These are phyloP conservation scores for Triplophysa yarkandensis DNA, from an alignment of 2,797 vertebrate genomes.

Conservation along the genomic window DNA sequence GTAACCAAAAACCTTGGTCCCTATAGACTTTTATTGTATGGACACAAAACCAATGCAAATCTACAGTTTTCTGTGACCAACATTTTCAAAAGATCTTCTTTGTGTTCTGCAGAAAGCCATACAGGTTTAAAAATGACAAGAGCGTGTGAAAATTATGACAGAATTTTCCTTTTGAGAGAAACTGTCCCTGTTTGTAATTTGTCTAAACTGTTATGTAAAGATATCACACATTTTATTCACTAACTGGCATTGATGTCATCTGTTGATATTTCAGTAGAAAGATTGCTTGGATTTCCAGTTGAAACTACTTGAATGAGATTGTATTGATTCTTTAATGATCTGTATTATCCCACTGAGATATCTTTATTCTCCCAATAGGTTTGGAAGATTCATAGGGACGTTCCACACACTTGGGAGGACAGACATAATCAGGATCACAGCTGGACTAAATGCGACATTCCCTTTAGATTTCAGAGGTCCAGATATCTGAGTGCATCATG, in stretches of 20 bases:
- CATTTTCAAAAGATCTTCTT: no score
- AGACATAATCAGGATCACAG: conserved; percentile 35
- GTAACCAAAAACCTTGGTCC: no score
- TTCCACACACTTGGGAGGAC: conserved; percentile 42
- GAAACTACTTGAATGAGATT: background rate
- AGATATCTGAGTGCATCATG: conserved; percentile 77
- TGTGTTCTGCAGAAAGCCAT: no score
- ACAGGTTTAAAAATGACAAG: no score
- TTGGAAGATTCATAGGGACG: conserved; percentile 28
- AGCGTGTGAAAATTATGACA: no score
- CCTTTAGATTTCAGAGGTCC: conserved; percentile 66
- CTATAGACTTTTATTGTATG: no score
- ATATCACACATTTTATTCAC: background rate
- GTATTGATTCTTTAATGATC: background rate
- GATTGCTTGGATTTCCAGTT: background rate
- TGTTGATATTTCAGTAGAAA: background rate
- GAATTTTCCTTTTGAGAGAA: no score
- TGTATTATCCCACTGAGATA: background rate
- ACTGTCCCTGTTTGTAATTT: background rate
- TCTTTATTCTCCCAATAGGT: conserved; percentile 36
- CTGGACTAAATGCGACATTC: conserved; percentile 75
- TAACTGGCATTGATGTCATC: background rate
- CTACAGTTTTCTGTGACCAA: no score
- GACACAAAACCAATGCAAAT: no score
- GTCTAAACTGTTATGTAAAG: background rate